Base-by-base conservation (phyloP, 2,797 vertebrate genomes). In the Sebastes matsubarae region DNA sequence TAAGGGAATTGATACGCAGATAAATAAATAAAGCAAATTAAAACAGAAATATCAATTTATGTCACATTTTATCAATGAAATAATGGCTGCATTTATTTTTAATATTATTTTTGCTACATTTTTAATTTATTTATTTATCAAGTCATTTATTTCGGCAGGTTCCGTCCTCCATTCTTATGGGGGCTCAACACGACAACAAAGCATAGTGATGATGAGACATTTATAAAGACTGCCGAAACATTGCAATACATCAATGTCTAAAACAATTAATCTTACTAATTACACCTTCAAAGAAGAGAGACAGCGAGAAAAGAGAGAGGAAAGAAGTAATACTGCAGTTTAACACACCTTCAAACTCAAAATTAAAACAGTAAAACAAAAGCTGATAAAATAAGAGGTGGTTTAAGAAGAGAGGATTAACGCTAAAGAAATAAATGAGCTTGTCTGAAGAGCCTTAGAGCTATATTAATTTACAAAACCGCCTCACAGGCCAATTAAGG, bases 391-490 rank as follows among this genome's bases (percentile, higher is more conserved):
- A 36, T 13, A 42, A 46, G 2, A 73, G 1, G 1, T 7, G 8
- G 52, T 46, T 68, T 50, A 12, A 65, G 12, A 32, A 32, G 1
- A 50, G 3, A 20, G 4, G 6, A 52, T 38, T 12, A 77, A 66
- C n/a, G 24, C 1, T 8, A 30, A 68, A 57, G 0, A 60, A 65
- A 69, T 11, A 24, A 68, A 71, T 57, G 0, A 60, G 16, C 13
- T 66, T 24, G 1, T 3, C 50, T 1, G 46, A 54, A 64, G 11
- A 46, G 16, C 11, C 14, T 55, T n/a, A 71, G 1, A 32, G 5
- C 20, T 22, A 30, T 50, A 76, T 74, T 54, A 3, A 75, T 78
- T 69, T 75, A 75, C 18, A 80, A 63, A 55, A 63, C 8, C 8
- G 14, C 25, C 3, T 68, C 8, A 27, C 6, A 36, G 16, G 36